Evolutionary conservation across 1,140 invertebrate genomes (phyloP), one percentile per base, ranked within the genome.

Genomic region (Drosophila trapezifrons): DNA sequence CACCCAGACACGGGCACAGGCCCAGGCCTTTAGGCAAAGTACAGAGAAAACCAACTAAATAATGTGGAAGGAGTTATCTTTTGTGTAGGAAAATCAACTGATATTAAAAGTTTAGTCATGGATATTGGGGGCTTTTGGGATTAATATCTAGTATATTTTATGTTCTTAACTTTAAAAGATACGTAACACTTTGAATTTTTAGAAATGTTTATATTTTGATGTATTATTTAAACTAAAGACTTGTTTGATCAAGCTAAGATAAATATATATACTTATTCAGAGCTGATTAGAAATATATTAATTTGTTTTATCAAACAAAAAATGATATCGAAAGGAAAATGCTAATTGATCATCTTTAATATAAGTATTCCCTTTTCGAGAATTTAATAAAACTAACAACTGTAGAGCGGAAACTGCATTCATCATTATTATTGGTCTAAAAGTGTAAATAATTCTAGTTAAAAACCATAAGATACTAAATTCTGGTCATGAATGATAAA

Each of bases 1-100:
- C 42, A 73, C 47, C 51, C 8, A 51, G 25, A 42, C 57, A 71
- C 42, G 47, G 43, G 42, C 35, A 42, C n/a, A 37, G 42, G 69
- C 46, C 32, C 46, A 64, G 18, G 65, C 49, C 63, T 69, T 46
- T 29, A n/a, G 64, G 42, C n/a, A 18, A 6, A 18, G 8, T 18
- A 32, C 12, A 38, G 8, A n/a, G 29, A 18, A 43, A 66, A 20
- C n/a, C 29, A 52, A 20, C 13, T 35, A 63, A 59, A 58, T 29
- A 40, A 15, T 3, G 15, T 10, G 29, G 3, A 45, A 65, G 38
- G 10, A 38, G 32, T 9, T 40, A 10, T 27, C 17, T 22, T 17
- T 25, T 18, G 18, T 35, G 32, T 15, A 22, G 15, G 2, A 2
- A 22, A 15, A 15, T 15, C 15, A 6, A 12, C 8, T 51, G 25